Base-by-base conservation (phyloP, 2,888 invertebrate genomes). In the Lochmaea capreae region DNA sequence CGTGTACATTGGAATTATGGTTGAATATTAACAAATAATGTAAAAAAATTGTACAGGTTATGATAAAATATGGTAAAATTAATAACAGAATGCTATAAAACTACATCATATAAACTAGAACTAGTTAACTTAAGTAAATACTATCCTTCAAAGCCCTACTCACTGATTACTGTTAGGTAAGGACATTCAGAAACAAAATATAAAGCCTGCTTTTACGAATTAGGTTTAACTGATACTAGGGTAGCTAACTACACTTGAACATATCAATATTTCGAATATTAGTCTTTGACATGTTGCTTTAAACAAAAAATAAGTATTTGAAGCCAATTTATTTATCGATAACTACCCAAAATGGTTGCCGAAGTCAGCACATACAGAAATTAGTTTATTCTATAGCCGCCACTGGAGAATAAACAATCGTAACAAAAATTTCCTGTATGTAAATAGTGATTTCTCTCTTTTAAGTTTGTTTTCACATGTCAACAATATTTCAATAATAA, bases 321-420 rank as follows among this genome's bases (percentile, higher is more conserved):
- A n/a, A n/a, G n/a, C n/a, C n/a, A n/a, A n/a, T n/a, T n/a, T n/a
- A n/a, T n/a, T n/a, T n/a, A n/a, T n/a, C n/a, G n/a, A n/a, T n/a
- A n/a, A n/a, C n/a, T 95, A 94, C 85, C 87, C 92, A 66, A 91
- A 92, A 84, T 97, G 96, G 96, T 77, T 96, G 52, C 96, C 96
- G 0, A 91, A 93, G 83, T 92, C 93, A 0, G 90, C 91, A 0
- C 94, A 96, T 79, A 89, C 89, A 65, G 92, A 95, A 86, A 88
- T 94, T 0, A 89, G 90, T 0, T 79, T 90, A 14, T 87, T 90
- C 70, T 98, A n/a, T n/a, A 98, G 98, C 98, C 98, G 10, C 97
- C 97, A 4, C 67, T 80, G 14, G 75, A 76, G 39, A 65, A 33
- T 9, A 49, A 65, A 46, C 49, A 65, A 52, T 65, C 65, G 2